Evolutionary conservation across 2,113 vertebrate species (phyloP).

Genomic region (Corythoichthys haematopterus): DNA sequence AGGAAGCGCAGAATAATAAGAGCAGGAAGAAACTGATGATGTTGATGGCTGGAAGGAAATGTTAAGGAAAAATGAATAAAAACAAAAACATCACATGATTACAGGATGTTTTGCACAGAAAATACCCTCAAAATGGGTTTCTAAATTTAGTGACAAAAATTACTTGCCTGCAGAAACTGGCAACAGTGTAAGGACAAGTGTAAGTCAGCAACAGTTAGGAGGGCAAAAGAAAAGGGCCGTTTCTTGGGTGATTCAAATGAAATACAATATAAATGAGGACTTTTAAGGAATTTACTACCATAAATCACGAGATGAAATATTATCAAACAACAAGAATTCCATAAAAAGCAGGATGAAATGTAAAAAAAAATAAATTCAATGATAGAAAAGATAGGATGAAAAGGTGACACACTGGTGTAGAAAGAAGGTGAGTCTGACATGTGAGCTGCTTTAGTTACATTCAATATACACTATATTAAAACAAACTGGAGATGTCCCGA

Average conservation of each 20-base stretch:
- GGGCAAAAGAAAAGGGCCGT: not conserved
- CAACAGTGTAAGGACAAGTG: slow-evolving; percentile 8
- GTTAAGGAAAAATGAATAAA: slow-evolving; percentile 7
- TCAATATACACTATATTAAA: too few relatives aligned
- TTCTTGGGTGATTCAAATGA: not conserved
- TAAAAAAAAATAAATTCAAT: not conserved
- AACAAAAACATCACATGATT: slow-evolving; percentile 19
- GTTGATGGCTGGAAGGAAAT: slow-evolving; percentile 16
- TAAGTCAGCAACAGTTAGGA: slow-evolving; percentile 6
- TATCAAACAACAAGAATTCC: not conserved
- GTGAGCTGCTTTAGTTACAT: too few relatives aligned
- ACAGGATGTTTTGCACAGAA: slow-evolving; percentile 25
- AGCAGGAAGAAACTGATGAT: slow-evolving; percentile 22
- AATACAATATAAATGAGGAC: not conserved
- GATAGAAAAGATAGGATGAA: not conserved
- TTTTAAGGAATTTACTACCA: not conserved
- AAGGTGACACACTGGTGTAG: not conserved
- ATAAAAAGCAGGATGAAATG: not conserved
- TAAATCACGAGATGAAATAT: not conserved
- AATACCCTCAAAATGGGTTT: not conserved
- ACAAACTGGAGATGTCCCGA: too few relatives aligned
- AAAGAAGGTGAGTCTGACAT: slow-evolving; percentile 6
- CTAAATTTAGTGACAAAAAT: slow-evolving; percentile 11
- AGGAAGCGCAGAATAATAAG: slow-evolving; percentile 17
- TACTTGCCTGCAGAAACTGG: not conserved